Evolutionary conservation across 2,888 invertebrate genomes (phyloP).

Genomic region (Drosophila anceps): DNA sequence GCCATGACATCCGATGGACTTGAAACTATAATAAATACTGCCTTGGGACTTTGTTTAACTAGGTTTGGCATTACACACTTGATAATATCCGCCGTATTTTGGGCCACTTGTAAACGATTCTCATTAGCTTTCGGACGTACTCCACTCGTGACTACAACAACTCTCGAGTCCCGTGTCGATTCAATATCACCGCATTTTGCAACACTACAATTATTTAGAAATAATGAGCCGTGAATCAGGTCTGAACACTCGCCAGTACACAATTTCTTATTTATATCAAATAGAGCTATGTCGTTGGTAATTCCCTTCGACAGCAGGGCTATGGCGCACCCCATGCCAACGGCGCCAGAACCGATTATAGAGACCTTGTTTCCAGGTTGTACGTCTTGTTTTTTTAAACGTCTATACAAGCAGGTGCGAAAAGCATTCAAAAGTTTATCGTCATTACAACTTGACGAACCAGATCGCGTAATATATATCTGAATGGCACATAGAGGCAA

Average conservation of each 20-base stretch:
- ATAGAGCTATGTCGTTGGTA: constrained; percentile 91
- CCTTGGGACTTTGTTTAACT: constrained; percentile 90
- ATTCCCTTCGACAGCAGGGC: constrained; percentile 91
- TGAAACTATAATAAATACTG: constrained; percentile 92
- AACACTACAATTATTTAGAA: constrained; percentile 91
- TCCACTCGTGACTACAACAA: constrained; percentile 95
- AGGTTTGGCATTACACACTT: constrained; percentile 90
- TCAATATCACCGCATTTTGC: constrained; percentile 89
- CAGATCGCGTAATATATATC: background rate
- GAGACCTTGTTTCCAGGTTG: constrained; percentile 89
- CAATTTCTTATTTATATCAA: constrained; percentile 92
- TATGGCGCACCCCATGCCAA: constrained; percentile 95
- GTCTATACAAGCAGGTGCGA: constrained; percentile 30
- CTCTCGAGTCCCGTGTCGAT: constrained; percentile 90
- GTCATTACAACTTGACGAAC: background rate
- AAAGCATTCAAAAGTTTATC: constrained; percentile 23
- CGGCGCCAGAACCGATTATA: constrained; percentile 93
- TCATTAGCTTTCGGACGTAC: constrained; percentile 93
- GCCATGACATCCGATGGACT: constrained; percentile 96
- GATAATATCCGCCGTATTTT: constrained; percentile 93
- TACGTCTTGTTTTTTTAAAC: constrained; percentile 17
- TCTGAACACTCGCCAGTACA: constrained; percentile 85
- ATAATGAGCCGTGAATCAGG: constrained; percentile 89
- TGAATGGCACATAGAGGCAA: background rate
- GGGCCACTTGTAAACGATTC: constrained; percentile 91